phyloP scores from a whole-genome alignment of 2,797 vertebrate genomes.

The Rhinatrema bivittatum region DNA sequence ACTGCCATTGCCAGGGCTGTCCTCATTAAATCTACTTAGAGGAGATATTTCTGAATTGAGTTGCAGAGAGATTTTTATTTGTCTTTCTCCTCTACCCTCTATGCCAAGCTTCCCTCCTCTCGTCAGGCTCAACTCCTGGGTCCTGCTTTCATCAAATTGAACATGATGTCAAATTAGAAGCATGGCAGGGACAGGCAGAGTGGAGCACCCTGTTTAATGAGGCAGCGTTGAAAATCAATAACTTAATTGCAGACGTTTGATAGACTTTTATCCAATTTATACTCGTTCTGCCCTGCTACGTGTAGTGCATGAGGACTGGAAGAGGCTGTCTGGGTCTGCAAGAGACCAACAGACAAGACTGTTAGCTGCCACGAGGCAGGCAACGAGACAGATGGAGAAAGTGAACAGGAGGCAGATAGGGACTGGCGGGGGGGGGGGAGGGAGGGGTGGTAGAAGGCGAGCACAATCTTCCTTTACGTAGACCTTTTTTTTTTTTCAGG shows the following conservation, averaged over 20 bases:
- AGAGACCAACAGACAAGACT: too few species aligned
- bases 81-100: not conserved
- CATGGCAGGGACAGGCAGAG: slow-evolving; percentile 42
- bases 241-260: slow-evolving; percentile 59
- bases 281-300: slow-evolving; percentile 42
- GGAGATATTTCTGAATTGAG: too few species aligned
- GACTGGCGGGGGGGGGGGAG: not conserved
- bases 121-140: slow-evolving; percentile 34
- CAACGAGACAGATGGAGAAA: too few species aligned
- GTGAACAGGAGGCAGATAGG: too few species aligned
- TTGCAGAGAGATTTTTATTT: too few species aligned
- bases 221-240: slow-evolving; percentile 59
- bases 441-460: too few species aligned
- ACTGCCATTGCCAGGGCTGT: not conserved
- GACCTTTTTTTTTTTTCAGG: too few species aligned
- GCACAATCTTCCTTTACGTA: too few species aligned
- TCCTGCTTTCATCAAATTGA: slow-evolving; percentile 50
- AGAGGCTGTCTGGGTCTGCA: slow-evolving; percentile 10
- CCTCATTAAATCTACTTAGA: too few species aligned
- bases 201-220: slow-evolving; percentile 56
- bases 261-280: slow-evolving; percentile 63
- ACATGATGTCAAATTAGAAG: slow-evolving; percentile 61
- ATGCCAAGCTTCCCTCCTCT: slow-evolving; percentile 39
- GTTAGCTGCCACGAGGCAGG: too few species aligned
- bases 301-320: slow-evolving; percentile 41